Evolutionary conservation across 1,140 invertebrate genomes (phyloP).

Genomic region (Tetragonula clypearis): DNA sequence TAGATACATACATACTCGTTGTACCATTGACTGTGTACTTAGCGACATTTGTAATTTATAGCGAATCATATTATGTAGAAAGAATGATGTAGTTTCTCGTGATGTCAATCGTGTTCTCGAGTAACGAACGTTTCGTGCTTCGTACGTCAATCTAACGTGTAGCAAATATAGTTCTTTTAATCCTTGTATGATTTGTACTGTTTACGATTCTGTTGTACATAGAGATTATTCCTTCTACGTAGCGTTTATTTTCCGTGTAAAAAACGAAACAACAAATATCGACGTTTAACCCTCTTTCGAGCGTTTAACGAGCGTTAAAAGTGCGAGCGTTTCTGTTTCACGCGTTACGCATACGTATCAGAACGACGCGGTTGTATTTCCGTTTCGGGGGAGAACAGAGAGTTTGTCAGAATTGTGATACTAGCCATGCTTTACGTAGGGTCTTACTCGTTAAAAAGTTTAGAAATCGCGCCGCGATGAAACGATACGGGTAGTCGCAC

Average conservation of each 20-base stretch:
- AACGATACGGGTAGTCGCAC: neutral
- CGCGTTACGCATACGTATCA: neutral
- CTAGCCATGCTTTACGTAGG: slow-evolving; percentile 72
- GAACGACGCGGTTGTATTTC: slow-evolving; percentile 17
- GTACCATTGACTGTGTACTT: slow-evolving; percentile 31
- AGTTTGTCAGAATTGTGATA: slow-evolving; percentile 76
- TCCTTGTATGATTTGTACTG: neutral
- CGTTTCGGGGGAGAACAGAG: slow-evolving; percentile 27
- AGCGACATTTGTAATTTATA: slow-evolving; percentile 43
- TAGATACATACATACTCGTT: neutral
- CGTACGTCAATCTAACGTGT: neutral
- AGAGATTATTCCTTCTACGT: neutral
- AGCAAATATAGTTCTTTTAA: neutral
- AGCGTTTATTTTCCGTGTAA: slow-evolving; percentile 13
- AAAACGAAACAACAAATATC: neutral
- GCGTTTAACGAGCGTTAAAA: too few species aligned
- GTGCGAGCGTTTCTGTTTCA: slow-evolving; percentile 9
- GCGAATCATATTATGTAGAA: slow-evolving; percentile 19
- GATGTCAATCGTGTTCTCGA: neutral
- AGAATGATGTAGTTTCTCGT: neutral
- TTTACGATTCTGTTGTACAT: slow-evolving; percentile 28
- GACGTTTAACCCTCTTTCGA: neutral
- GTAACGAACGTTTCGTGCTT: neutral
- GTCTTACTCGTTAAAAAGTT: slow-evolving; percentile 52
- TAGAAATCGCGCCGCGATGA: neutral